A percentile compares a stretch with the other conserved stretches of the same genome.
These are phyloP conservation scores for Drosophila atripex DNA, from an alignment of 2,888 invertebrate genomes.

Conservation along the genomic window DNA sequence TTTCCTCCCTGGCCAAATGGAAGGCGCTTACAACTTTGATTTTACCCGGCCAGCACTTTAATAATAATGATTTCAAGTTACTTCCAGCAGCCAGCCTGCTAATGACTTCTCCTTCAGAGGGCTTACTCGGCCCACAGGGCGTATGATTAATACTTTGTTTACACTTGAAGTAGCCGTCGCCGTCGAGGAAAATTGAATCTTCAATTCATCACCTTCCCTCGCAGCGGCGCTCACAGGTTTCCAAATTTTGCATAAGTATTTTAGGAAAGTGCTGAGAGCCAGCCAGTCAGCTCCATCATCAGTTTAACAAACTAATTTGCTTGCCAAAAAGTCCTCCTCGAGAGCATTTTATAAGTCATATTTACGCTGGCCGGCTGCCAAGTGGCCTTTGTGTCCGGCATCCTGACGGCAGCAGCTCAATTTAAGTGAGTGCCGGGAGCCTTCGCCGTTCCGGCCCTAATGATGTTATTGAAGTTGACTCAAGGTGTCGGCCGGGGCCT, in stretches of 20 bases:
- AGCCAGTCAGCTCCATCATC: conserved; percentile 25
- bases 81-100: conserved; percentile 22
- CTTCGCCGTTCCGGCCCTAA: conserved; percentile 29
- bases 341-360: conserved; percentile 71
- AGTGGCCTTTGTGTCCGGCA: conserved; percentile 39
- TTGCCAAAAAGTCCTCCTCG: conserved; percentile 39
- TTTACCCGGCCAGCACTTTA: conserved; percentile 28
- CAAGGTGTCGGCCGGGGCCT: conserved; percentile 55
- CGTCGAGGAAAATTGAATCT: conserved; percentile 31
- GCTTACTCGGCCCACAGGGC: conserved; percentile 38
- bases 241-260: conserved; percentile 37
- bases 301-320: conserved; percentile 41
- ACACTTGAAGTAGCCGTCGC: conserved; percentile 42
- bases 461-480: conserved; percentile 71
- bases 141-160: conserved; percentile 73
- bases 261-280: conserved; percentile 8
- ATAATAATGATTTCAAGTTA: conserved; percentile 53
- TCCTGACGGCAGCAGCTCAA: conserved; percentile 48
- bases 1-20: conserved; percentile 22
- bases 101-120: conserved; percentile 16
- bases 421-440: conserved; percentile 59
- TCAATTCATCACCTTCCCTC: conserved; percentile 29
- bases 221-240: conserved; percentile 2
- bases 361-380: conserved; percentile 71
- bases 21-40: conserved; percentile 48